Base-by-base conservation (phyloP, 2,113 vertebrate species). In the Holacanthus passer region DNA sequence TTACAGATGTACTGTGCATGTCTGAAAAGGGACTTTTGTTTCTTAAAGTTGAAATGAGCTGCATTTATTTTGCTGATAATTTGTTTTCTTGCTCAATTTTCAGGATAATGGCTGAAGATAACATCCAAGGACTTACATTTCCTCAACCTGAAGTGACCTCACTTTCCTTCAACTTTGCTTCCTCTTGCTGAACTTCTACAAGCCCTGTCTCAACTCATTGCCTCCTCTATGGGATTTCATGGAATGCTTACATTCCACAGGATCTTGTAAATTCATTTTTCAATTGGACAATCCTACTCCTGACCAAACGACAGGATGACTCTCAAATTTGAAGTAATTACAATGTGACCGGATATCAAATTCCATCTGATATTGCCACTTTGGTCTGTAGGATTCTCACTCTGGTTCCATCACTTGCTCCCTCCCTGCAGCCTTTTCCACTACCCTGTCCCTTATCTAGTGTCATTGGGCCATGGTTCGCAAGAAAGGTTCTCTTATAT, bases 391-490 rank as follows among this genome's bases (percentile, higher is more conserved):
- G 72, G 45, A 81, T 72, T 82, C 43, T 50, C 27, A 59, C 39
- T 73, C 48, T 81, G 66, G 73, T 82, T 43, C 55, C 37, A 62
- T 0, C 29, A 63, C 72, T 39, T 45, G 22, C 55, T 84, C 78
- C 81, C 72, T 48, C 3, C 43, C 75, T 82, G 35, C 67, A 82
- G 94, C 80, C 69, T 83, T 89, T 84, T 87, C 90, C 81, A 84
- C 86, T 27, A 52, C 77, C 56, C 75, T 41, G 7, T 86, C 87
- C 85, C 59, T 90, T 39, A 43, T 82, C 59, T 77, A 74, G 82
- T 88, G 88, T 91, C 81, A 72, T 89, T 93, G 88, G 96, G 96
- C 96, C 96, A 99, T 99, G 98, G 96, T 96, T 94, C 97, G 97
- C 91, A 96, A 95, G 84, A 97, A 97, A 96, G 94, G 95, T 89